Evolutionary conservation across 2,113 vertebrate genomes (phyloP).

Genomic region (Pogonocichla stellata): DNA sequence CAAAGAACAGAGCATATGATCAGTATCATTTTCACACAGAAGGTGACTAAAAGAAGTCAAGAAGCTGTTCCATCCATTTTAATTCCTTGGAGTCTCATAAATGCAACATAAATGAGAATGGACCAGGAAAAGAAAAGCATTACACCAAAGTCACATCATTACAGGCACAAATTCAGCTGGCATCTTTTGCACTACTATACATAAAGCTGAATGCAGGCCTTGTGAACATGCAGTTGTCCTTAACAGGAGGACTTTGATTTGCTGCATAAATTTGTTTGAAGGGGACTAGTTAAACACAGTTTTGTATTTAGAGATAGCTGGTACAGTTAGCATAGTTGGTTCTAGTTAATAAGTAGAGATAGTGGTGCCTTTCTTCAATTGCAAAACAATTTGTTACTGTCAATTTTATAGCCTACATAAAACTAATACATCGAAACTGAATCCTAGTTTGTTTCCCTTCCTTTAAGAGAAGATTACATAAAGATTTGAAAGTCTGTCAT

Average conservation of each 20-base stretch:
- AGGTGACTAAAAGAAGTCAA: neutral
- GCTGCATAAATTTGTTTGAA: slow-evolving; percentile 22
- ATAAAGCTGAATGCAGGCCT: slow-evolving; percentile 26
- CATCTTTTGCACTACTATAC: neutral
- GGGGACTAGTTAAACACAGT: neutral
- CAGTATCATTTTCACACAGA: neutral
- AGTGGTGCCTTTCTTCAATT: neutral
- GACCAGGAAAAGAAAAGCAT: neutral
- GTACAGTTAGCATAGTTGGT: neutral
- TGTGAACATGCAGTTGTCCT: neutral
- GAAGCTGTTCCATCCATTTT: neutral
- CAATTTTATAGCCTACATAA: neutral
- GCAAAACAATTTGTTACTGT: neutral
- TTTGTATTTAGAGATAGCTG: neutral
- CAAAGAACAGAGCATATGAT: neutral
- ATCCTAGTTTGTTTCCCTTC: neutral
- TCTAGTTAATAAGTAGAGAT: neutral
- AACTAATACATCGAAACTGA: neutral
- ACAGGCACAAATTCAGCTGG: slow-evolving; percentile 29
- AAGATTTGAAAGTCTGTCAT: neutral
- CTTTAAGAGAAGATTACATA: neutral
- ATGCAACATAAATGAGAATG: neutral
- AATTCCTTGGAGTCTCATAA: neutral
- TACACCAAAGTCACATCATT: neutral
- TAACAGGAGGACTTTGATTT: neutral